Evolutionary conservation across 2,797 vertebrate genomes (phyloP).

Genomic region (Miichthys miiuy): DNA sequence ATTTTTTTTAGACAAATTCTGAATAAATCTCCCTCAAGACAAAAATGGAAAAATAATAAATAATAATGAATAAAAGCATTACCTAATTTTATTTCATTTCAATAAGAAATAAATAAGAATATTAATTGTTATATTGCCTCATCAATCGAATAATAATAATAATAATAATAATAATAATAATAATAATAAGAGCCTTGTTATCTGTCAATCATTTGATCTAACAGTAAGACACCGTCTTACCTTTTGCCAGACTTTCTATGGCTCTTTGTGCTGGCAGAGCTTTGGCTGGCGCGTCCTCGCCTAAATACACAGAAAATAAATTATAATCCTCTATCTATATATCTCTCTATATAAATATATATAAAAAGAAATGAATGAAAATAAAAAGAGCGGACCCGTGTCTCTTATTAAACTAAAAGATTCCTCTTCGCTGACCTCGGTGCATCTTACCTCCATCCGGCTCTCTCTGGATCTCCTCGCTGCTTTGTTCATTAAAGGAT

Average conservation of each 20-base stretch:
- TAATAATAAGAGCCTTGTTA: background rate
- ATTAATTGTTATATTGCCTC: too few species aligned
- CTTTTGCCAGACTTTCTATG: conserved; percentile 94
- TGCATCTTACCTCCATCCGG: conserved; percentile 83
- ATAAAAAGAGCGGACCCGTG: background rate
- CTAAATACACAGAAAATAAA: conserved; percentile 77
- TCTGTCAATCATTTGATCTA: background rate
- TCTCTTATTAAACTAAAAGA: background rate
- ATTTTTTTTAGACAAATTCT: conserved; percentile 1
- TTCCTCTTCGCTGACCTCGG: conserved; percentile 10
- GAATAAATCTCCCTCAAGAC: conserved; percentile 1
- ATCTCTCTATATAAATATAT: background rate
- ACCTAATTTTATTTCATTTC: background rate
- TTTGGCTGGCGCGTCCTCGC: conserved; percentile 86
- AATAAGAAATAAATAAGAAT: background rate
- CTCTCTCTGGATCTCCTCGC: conserved; percentile 89
- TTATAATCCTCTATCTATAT: conserved; percentile 16
- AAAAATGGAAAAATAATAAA: background rate
- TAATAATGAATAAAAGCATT: background rate
- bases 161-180: conserved; percentile 15
- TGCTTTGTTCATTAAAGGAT: conserved; percentile 91
- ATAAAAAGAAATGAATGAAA: background rate
- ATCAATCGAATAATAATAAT: background rate
- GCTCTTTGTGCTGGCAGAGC: conserved; percentile 88
- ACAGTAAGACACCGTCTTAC: conserved; percentile 79